These are phyloP conservation scores for Drosophila micromelanica DNA, from an alignment of 1,140 invertebrate species.

Conservation along the genomic window DNA sequence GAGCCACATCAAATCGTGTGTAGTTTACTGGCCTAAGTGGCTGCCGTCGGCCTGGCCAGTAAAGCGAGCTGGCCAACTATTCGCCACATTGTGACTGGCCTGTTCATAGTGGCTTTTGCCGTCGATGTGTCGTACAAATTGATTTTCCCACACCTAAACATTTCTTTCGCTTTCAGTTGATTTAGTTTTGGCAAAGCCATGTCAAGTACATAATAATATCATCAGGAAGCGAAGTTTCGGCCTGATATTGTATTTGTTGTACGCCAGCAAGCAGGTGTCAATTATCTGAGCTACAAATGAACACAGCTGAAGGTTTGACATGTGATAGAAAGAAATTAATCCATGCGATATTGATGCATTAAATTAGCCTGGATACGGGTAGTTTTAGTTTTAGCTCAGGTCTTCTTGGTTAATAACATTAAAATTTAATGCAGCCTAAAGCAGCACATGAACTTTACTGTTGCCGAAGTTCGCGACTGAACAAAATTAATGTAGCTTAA, in stretches of 20 bases:
- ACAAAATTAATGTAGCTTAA: too few species aligned
- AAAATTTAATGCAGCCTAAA: too few species aligned
- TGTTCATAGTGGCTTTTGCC: slow-evolving; percentile 19
- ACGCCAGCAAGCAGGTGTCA: slow-evolving; percentile 50
- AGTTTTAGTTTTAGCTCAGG: neutral
- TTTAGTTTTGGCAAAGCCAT: slow-evolving; percentile 23
- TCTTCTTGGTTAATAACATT: too few species aligned
- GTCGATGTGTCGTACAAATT: slow-evolving; percentile 63
- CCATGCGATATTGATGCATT: slow-evolving; percentile 18
- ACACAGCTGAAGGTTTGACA: slow-evolving; percentile 26
- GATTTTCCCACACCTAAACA: slow-evolving; percentile 64
- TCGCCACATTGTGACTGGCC: slow-evolving; percentile 3
- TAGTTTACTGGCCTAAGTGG: slow-evolving; percentile 35
- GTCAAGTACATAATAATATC: slow-evolving; percentile 54
- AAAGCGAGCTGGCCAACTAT: slow-evolving; percentile 22
- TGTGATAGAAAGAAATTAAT: slow-evolving; percentile 30
- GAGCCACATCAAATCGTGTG: slow-evolving; percentile 38
- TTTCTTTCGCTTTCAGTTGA: slow-evolving; percentile 35
- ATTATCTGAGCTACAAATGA: slow-evolving; percentile 44
- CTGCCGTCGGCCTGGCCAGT: slow-evolving; percentile 10
- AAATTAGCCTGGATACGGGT: neutral
- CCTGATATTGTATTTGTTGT: slow-evolving; percentile 35
- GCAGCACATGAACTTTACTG: too few species aligned
- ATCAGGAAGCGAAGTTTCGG: slow-evolving; percentile 33
- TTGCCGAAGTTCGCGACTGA: too few species aligned